Base-by-base conservation (phyloP, 2,113 vertebrate species). In the Lates calcarifer region DNA sequence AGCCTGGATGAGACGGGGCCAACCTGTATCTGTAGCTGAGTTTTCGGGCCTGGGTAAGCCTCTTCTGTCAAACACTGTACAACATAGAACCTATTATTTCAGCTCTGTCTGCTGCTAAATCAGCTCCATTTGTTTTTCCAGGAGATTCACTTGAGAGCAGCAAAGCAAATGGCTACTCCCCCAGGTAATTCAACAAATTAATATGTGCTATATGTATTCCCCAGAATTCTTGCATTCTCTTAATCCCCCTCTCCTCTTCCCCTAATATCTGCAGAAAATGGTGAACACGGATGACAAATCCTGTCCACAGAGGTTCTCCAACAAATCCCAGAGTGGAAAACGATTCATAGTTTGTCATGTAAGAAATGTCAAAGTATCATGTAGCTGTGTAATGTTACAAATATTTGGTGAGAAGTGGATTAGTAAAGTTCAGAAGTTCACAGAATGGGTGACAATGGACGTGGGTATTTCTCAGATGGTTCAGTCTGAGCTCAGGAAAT, bases 81-180 rank as follows among this genome's bases (percentile, higher is more conserved):
- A 18, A 12, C 18, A 14, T 61, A 39, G 8, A 18, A 22, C 2
- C 4, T 22, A 10, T 43, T 9, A 9, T 80, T 17, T 6, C 12
- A 20, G 10, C 28, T 9, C 51, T 31, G 8, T 12, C 22, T 28
- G 10, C 28, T 55, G 17, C 62, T 35, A 14, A 18, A 24, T 70
- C 41, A 20, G 28, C 2, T 13, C 1, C 26, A 26, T 56, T 56
- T 17, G 35, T 24, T 26, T 65, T 43, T 45, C 84, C 80, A 89
- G 82, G 82, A 68, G 37, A 24, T 74, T 87, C 56, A 22, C 8
- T 13, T 31, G 43, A 87, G 28, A 69, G 26, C 6, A 37, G 37
- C 43, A 29, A 43, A 41, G 4, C 24, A 18, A 10, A 1, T 5
- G 9, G 67, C 24, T 60, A 20, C 65, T 85, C 64, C 41, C 77